Conservation (phyloP, 2,888 invertebrate species). For the Pterostichus madidus region DNA sequence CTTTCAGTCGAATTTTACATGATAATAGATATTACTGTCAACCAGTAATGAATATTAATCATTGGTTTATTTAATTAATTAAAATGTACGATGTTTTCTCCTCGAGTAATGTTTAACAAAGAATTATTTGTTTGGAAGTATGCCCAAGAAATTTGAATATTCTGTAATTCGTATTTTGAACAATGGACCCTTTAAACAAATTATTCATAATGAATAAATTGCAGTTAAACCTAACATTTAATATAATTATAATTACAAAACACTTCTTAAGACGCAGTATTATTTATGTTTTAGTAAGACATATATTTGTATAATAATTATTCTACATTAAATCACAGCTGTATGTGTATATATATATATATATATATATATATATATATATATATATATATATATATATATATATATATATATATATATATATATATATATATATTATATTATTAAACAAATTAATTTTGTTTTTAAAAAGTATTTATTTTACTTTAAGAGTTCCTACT, state of each 20-base stretch:
- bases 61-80: slow-evolving; percentile 25
- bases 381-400: too few relatives aligned
- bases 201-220: slow-evolving; percentile 17
- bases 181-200: background rate
- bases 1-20: background rate
- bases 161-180: slow-evolving; percentile 7
- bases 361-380: too few relatives aligned
- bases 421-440: too few relatives aligned
- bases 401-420: too few relatives aligned
- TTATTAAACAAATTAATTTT: too few relatives aligned
- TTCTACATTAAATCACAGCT: too few relatives aligned
- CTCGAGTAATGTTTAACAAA: background rate
- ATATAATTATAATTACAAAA: background rate
- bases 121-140: slow-evolving; percentile 10
- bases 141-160: slow-evolving; percentile 10
- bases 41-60: slow-evolving; percentile 33
- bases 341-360: too few relatives aligned
- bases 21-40: background rate
- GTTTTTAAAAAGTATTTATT: too few relatives aligned
- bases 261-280: too few relatives aligned
- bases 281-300: too few relatives aligned
- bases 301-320: too few relatives aligned
- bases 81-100: background rate
- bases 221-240: background rate
- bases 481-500: too few relatives aligned